These are phyloP conservation scores for Porphyrio hochstetteri DNA, from an alignment of 2,113 vertebrate species.

Conservation along the genomic window DNA sequence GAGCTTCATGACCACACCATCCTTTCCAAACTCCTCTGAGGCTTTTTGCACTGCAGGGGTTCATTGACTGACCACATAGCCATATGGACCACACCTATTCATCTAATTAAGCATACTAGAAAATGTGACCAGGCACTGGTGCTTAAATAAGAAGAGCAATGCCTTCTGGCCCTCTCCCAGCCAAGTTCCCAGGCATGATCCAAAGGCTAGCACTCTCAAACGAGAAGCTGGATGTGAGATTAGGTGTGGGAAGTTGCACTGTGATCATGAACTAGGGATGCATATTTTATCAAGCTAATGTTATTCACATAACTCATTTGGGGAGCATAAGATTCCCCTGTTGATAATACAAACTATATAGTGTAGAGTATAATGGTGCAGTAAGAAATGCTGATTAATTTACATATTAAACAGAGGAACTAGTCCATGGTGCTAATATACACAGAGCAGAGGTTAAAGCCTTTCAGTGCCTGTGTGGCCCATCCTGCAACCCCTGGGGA, in stretches of 20 bases:
- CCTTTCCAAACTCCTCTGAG: background rate
- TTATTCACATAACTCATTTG: background rate
- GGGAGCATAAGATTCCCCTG: background rate
- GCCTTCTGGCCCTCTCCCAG: background rate
- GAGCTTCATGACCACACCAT: background rate
- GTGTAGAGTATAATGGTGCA: background rate
- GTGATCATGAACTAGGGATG: background rate
- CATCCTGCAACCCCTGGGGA: background rate
- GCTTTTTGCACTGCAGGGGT: background rate
- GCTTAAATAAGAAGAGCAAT: background rate
- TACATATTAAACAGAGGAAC: background rate
- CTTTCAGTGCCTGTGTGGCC: background rate
- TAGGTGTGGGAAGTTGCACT: background rate
- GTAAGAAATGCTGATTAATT: background rate
- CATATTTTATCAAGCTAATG: background rate
- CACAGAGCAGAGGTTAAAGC: background rate
- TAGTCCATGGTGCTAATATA: background rate
- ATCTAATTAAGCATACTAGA: background rate
- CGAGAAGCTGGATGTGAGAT: rapidly evolving
- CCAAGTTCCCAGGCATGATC: background rate
- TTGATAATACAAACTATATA: background rate
- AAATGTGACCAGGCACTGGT: background rate
- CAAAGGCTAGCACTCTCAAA: background rate
- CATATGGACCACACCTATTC: background rate
- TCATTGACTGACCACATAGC: background rate